Evolutionary conservation across 2,797 vertebrate species (phyloP).

Genomic region (Melanotaenia nigrans): DNA sequence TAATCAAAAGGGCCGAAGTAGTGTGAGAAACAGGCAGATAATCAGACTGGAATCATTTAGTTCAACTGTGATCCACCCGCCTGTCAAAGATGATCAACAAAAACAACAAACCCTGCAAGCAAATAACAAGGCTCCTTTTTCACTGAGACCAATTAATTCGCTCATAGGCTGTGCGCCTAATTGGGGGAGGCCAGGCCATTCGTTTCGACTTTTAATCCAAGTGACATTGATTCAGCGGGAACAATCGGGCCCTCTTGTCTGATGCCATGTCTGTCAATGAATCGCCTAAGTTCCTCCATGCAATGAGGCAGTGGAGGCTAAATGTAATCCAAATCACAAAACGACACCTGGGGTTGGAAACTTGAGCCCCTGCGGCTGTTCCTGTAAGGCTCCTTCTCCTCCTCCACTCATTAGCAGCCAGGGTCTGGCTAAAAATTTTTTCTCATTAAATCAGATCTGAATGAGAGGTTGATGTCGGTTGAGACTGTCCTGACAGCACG

Average conservation of each 20-base stretch:
- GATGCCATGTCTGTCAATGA: constrained; percentile 69
- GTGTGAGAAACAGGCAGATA: constrained; percentile 80
- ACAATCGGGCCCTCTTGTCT: constrained; percentile 73
- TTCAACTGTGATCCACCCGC: constrained; percentile 80
- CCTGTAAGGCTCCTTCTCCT: constrained; percentile 40
- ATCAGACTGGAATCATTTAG: constrained; percentile 85
- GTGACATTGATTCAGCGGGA: constrained; percentile 76
- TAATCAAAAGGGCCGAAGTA: constrained; percentile 64
- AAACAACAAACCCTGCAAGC: constrained; percentile 63
- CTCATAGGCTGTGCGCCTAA: constrained; percentile 70
- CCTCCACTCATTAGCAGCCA: constrained; percentile 62
- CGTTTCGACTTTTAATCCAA: constrained; percentile 79
- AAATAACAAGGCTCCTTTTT: constrained; percentile 69
- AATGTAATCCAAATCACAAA: constrained; percentile 80
- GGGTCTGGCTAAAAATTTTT: constrained; percentile 56
- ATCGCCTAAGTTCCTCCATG: constrained; percentile 55
- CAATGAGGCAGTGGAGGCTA: constrained; percentile 53
- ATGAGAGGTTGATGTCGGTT: constrained; percentile 41
- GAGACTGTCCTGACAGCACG: constrained; percentile 41
- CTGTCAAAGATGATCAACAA: constrained; percentile 79
- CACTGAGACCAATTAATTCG: constrained; percentile 75
- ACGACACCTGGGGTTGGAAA: constrained; percentile 80
- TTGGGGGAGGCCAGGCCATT: constrained; percentile 73
- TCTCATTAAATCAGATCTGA: constrained; percentile 61
- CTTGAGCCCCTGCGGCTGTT: constrained; percentile 75